These are phyloP conservation scores for Austrolebias charrua DNA, from an alignment of 2,797 vertebrate genomes.

Conservation along the genomic window DNA sequence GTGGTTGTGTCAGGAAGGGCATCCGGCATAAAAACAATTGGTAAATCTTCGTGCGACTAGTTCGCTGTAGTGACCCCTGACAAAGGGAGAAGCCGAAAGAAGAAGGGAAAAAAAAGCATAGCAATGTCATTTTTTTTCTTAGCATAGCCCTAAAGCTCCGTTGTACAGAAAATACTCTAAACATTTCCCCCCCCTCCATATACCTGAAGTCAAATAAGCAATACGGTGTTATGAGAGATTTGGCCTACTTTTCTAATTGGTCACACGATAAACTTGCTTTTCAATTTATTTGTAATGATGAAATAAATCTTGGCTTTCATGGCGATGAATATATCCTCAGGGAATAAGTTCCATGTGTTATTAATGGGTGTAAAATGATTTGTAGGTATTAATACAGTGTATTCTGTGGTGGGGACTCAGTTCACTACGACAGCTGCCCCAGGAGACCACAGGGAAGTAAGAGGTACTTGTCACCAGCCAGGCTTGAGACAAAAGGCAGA, in stretches of 20 bases:
- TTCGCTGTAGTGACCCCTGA: no score
- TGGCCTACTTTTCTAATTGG: conserved; percentile 54
- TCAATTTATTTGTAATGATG: conserved; percentile 67
- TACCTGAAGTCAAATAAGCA: conserved; percentile 22
- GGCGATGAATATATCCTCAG: conserved; percentile 56
- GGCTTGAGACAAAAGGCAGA: conserved; percentile 69
- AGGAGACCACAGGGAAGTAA: conserved; percentile 75
- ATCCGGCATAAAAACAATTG: no score
- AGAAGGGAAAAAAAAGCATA: no score
- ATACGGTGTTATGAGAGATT: conserved; percentile 25
- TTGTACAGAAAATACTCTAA: neutral
- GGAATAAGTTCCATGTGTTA: conserved; percentile 61
- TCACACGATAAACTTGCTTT: conserved; percentile 54
- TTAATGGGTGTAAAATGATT: conserved; percentile 76
- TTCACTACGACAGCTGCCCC: conserved; percentile 74
- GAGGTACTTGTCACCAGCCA: conserved; percentile 76
- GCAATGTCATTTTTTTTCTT: no score
- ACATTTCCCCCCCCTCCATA: neutral
- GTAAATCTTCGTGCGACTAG: no score
- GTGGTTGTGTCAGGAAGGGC: no score
- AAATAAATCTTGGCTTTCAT: conserved; percentile 59
- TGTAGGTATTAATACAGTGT: conserved; percentile 68
- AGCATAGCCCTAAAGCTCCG: no score
- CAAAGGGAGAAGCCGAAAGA: no score
- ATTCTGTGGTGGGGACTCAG: conserved; percentile 48